Evolutionary conservation across 1,140 invertebrate species (phyloP).

Genomic region (Hylyphantes graminicola): DNA sequence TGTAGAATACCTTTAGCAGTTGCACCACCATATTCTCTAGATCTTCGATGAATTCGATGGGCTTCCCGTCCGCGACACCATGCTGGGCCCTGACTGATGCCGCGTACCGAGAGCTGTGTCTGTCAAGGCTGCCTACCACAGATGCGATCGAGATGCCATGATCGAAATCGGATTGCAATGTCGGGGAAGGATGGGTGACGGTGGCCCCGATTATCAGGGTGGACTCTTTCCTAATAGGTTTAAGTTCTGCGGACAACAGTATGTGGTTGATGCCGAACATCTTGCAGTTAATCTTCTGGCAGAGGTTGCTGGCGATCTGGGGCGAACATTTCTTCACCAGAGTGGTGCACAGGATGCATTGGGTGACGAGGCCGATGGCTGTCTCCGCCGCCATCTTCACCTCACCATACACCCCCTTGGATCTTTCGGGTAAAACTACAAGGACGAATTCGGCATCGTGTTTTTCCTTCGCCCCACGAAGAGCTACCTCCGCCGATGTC

Average conservation of each 20-base stretch:
- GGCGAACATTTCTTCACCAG: slow-evolving; percentile 62
- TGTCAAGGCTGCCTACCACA: slow-evolving; percentile 66
- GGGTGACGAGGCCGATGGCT: slow-evolving; percentile 81
- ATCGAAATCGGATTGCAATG: slow-evolving; percentile 70
- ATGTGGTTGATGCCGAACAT: slow-evolving; percentile 80
- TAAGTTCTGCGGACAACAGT: slow-evolving; percentile 52
- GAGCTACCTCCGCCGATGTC: background rate
- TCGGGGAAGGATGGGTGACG: slow-evolving; percentile 82
- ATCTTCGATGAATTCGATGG: slow-evolving; percentile 67
- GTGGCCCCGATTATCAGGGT: slow-evolving; percentile 85
- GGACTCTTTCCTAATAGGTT: slow-evolving; percentile 66
- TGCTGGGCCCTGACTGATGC: slow-evolving; percentile 56
- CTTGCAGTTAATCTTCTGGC: slow-evolving; percentile 88
- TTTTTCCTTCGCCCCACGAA: slow-evolving; percentile 5
- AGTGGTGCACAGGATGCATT: slow-evolving; percentile 80
- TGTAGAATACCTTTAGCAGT: slow-evolving; percentile 68
- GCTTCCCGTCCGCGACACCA: slow-evolving; percentile 25
- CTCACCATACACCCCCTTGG: slow-evolving; percentile 64
- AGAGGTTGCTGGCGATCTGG: slow-evolving; percentile 75
- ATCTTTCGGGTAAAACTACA: slow-evolving; percentile 18
- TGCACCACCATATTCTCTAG: slow-evolving; percentile 77
- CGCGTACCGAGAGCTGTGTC: slow-evolving; percentile 46
- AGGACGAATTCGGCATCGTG: background rate
- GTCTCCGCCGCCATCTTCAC: slow-evolving; percentile 83
- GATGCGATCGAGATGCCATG: slow-evolving; percentile 80